phyloP scores from a whole-genome alignment of 2,888 invertebrate genomes.

The Apamea monoglypha region DNA sequence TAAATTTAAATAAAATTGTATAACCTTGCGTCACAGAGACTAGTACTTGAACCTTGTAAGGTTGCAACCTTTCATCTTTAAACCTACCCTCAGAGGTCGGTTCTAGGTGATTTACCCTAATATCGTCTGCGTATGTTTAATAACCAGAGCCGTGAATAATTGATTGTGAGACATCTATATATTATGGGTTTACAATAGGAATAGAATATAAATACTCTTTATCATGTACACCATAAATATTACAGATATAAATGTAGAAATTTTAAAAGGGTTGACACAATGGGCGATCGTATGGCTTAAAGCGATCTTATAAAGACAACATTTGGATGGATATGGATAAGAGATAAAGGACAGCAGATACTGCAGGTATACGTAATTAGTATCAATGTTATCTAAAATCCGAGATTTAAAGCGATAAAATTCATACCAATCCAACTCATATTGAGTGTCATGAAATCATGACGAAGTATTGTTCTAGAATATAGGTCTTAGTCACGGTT shows the following conservation, averaged over 20 bases:
- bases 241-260: neutral
- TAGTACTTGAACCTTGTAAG: constrained; percentile 24
- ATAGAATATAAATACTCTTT: neutral
- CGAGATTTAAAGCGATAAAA: neutral
- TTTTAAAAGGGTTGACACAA: neutral
- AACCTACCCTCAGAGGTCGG: constrained; percentile 13
- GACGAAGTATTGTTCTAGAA: constrained; percentile 19
- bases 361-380: neutral
- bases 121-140: neutral
- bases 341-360: neutral
- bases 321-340: neutral
- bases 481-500: constrained; percentile 29
- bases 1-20: constrained; percentile 4
- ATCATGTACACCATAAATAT: neutral
- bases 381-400: neutral
- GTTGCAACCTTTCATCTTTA: constrained; percentile 32
- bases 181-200: neutral
- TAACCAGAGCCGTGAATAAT: neutral
- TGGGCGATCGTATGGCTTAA: neutral
- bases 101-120: constrained; percentile 13
- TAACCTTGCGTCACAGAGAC: constrained; percentile 14
- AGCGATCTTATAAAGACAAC: neutral
- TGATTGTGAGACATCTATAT: neutral
- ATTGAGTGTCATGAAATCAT: neutral
- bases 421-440: neutral